Base-by-base conservation (phyloP, 2,888 invertebrate species). In the Psylliodes chrysocephalus region DNA sequence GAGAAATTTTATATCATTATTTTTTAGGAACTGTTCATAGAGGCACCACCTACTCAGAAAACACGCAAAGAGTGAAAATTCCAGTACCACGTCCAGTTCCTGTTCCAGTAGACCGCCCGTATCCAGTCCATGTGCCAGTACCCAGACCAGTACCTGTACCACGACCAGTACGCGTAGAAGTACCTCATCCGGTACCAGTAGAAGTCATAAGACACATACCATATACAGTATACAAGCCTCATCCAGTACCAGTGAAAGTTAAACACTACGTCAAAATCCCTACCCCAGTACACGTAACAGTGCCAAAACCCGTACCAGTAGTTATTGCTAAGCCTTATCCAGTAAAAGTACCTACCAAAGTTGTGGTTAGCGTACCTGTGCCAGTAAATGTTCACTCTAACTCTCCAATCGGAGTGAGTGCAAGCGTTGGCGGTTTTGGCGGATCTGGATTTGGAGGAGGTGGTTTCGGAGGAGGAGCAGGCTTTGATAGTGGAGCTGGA, bases 241-340 rank as follows among this genome's bases (percentile, higher is more conserved):
- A 76, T 14, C 77, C 77, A 46, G 73, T 77, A 5, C 75, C 74
- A 15, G 75, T 79, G 5, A 75, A 71, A 40, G 72, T 74, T 8
- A 78, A 79, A 53, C 75, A 79, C 15, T 75, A 77, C 44, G 78
- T 79, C 10, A 74, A 75, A 65, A 72, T 79, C 56, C 76, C 76
- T 12, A 76, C 73, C 3, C 78, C 77, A 15, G 75, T 78, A 1
- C 77, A 76, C 49, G 77, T 79, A 1, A 71, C 66, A 28, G 74
- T 80, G 12, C 76, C 78, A 4, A 77, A 73, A 60, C 79, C 79
- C 17, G 74, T 79, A 63, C 78, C 78, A 33, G 79, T 79, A 2
- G 67, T 75, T 2, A 68, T 78, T n/a, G 71, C 76, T 15, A 77
- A 73, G 40, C 79, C 79, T 14, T 72, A 76, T 57, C 78, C 79